Evolutionary conservation across 2,888 invertebrate genomes (phyloP), one percentile per base, ranked within the genome.

Genomic region (Protophormia terraenovae): DNA sequence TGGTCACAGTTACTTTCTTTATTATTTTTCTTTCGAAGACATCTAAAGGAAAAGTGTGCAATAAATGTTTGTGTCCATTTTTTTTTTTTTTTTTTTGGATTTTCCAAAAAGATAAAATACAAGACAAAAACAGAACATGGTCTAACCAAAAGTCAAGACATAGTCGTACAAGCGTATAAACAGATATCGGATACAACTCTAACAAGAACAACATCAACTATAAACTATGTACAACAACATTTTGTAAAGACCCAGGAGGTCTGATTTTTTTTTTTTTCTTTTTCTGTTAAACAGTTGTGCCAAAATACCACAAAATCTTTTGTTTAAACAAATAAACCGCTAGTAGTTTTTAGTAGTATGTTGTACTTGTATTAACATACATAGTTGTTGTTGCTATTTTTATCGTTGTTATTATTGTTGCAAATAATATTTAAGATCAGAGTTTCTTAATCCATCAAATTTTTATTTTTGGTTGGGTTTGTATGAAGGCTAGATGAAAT

Each of bases 171-270:
- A 82, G 58, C 53, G 22, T 81, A 75, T 81, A 72, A 84, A 81
- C 85, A 64, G 85, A 85, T 85, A 85, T 85, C 85, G 85, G 82
- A 82, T 75, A 79, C 82, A 85, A 85, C 47, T 71, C 64, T 60
- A 82, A 73, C 78, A 85, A 85, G 78, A 82, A 78, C 77, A 77
- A 53, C 75, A 75, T 55, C 78, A 75, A 72, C 77, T 66, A 45
- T 80, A 76, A 81, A 73, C 64, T 72, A 64, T 71, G 45, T 72
- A 64, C 81, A 78, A 78, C 82, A 85, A 85, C 82, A 85, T 82
- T 85, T 85, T 82, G 78, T 82, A 75, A 79, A 85, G 85, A 85
- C 85, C 82, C 85, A 85, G 85, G 85, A 85, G 85, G 85, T 85
- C 85, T 50, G 60, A 66, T 55, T 35, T 66, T 55, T 58, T 45